Evolutionary conservation across 2,113 vertebrate species (phyloP), one percentile per base, ranked within the genome.

Genomic region (Prionailurus bengalensis): DNA sequence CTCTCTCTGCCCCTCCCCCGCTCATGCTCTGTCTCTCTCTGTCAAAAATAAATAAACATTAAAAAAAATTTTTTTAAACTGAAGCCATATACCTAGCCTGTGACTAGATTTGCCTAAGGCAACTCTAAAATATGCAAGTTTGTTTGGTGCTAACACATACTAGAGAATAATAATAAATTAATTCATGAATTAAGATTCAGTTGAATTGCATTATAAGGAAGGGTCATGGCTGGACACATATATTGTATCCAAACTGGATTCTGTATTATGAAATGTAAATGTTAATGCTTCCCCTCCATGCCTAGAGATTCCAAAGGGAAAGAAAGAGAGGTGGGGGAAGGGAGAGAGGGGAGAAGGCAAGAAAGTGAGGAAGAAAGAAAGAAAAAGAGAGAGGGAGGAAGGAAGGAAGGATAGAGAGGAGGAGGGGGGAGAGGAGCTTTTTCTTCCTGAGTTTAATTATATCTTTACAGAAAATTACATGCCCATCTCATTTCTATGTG

Each of bases 191-290:
- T 65, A 81, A 93, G 79, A 93, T 51, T 36, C 16, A 66, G 14
- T 42, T 81, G 78, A 70, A 53, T 80, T 92, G 23, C 78, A 27
- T 45, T 29, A 29, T 45, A 81, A 48, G 33, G 27, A 93, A 74
- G 21, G 7, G 74, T 97, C 48, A 74, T 87, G 48, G 39, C 17
- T 74, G 10, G 42, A 55, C 5, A 71, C 9, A 33, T 23, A 58
- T 25, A n/a, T 58, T 10, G 6, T 31, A 17, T 33, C 31, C 68
- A 74, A 66, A 51, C 33, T 39, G 51, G 33, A 36, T 51, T 81
- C n/a, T 94, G 6, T 93, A 23, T 36, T 76, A 70, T 53, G 39
- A 82, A 66, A 80, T 45, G 17, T 27, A 97, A 79, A 92, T 80
- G 7, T 61, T 70, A 63, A 39, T 71, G 42, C 7, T 94, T 63